A percentile compares a stretch with the other conserved stretches of the same genome.
Conservation (phyloP, 2,888 invertebrate genomes). For the Gymnocheta viridis region DNA sequence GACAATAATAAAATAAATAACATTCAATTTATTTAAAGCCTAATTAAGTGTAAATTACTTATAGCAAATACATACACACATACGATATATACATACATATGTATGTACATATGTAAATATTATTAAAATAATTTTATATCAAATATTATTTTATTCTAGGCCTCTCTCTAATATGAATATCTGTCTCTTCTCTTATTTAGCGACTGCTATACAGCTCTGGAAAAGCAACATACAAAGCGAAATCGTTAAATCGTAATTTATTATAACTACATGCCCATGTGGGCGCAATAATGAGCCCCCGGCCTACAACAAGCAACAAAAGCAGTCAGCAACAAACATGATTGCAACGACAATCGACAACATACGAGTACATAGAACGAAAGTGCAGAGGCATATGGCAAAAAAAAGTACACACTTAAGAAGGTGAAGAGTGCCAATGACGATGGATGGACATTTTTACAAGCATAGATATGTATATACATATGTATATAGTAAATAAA, state of each 20-base stretch:
- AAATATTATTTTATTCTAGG: too few relatives aligned
- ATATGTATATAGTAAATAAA: too few relatives aligned
- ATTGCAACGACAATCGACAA: constrained; percentile 27
- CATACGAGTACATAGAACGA: too few relatives aligned
- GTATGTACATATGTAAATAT: too few relatives aligned
- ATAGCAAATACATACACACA: too few relatives aligned
- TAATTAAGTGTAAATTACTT: too few relatives aligned
- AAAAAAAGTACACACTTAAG: not conserved
- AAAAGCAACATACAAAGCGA: constrained; percentile 49
- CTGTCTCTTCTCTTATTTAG: constrained; percentile 5
- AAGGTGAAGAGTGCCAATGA: not conserved
- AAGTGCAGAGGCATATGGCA: not conserved
- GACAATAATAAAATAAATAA: too few relatives aligned
- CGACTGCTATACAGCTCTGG: constrained; percentile 39
- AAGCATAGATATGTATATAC: too few relatives aligned
- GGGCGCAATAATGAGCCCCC: constrained; percentile 55
- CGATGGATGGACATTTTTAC: too few relatives aligned
- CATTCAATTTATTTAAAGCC: too few relatives aligned
- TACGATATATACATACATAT: too few relatives aligned
- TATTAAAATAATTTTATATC: too few relatives aligned
- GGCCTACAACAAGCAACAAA: constrained; percentile 2
- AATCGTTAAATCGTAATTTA: constrained; percentile 50
- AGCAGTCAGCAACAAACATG: constrained; percentile 38
- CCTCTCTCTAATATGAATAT: not conserved
- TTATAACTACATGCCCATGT: constrained; percentile 59